phyloP scores from a whole-genome alignment of 2,797 vertebrate species.

The Threskiornis aethiopicus region DNA sequence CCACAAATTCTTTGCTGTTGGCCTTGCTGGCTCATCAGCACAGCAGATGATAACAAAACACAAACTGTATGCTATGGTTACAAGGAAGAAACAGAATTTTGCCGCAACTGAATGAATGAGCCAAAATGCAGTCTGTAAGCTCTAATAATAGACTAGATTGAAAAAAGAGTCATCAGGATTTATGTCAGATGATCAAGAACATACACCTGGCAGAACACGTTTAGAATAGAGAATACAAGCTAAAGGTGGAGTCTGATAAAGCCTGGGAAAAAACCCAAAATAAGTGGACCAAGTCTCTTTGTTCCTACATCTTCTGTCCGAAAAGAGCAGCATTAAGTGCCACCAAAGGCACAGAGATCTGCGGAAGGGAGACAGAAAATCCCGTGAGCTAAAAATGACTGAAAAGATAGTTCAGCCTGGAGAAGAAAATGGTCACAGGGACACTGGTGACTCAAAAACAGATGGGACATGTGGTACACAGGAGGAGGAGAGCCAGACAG shows the following conservation, averaged over 20 bases:
- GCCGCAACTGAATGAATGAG: not conserved
- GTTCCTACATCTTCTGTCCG: not conserved
- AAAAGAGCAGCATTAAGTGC: not conserved
- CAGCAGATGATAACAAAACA: not conserved
- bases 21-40: not conserved
- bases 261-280: not conserved
- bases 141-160: not conserved
- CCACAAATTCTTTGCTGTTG: not conserved
- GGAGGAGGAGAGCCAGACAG: not conserved
- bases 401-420: not conserved
- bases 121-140: not conserved
- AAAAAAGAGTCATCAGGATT: not conserved
- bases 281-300: not conserved
- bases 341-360: not conserved
- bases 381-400: not conserved
- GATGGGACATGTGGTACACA: not conserved
- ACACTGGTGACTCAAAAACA: not conserved
- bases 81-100: not conserved
- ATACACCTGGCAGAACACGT: not conserved
- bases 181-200: not conserved
- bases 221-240: not conserved
- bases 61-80: not conserved
- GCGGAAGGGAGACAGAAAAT: not conserved
- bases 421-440: not conserved
- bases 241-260: not conserved